phyloP scores from a whole-genome alignment of 2,797 vertebrate genomes.

The Trematomus bernacchii region DNA sequence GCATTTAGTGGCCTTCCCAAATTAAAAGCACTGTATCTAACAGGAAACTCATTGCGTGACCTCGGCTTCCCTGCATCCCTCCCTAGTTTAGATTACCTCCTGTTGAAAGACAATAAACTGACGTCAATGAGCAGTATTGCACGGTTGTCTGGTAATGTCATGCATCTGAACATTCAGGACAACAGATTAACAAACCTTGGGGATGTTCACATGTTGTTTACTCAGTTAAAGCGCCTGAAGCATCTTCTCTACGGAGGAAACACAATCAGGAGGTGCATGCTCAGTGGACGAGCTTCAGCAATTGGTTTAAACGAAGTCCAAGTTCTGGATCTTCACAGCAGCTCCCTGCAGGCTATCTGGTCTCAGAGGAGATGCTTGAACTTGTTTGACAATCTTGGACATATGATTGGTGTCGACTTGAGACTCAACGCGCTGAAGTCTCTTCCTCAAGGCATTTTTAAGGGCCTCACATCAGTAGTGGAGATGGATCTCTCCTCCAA shows the following conservation, averaged over 20 bases:
- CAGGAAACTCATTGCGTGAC: slow-evolving; percentile 85
- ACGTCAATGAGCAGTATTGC: neutral
- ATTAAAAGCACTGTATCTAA: slow-evolving; percentile 81
- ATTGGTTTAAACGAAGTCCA: slow-evolving; percentile 68
- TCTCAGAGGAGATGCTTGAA: slow-evolving; percentile 62
- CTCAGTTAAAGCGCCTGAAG: slow-evolving; percentile 67
- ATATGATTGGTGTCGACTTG: slow-evolving; percentile 79
- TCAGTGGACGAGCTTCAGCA: neutral
- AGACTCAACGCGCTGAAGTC: slow-evolving; percentile 83
- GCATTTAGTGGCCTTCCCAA: slow-evolving; percentile 83
- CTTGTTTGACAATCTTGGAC: slow-evolving; percentile 66
- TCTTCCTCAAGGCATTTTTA: slow-evolving; percentile 86
- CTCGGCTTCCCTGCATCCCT: slow-evolving; percentile 75
- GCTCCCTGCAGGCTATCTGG: slow-evolving; percentile 81
- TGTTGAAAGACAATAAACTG: slow-evolving; percentile 85
- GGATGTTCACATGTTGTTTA: slow-evolving; percentile 79
- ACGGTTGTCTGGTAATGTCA: slow-evolving; percentile 54
- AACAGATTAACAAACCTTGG: slow-evolving; percentile 85
- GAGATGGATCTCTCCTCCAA: slow-evolving; percentile 87
- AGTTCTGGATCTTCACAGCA: slow-evolving; percentile 86
- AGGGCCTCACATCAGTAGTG: slow-evolving; percentile 80
- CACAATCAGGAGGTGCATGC: slow-evolving; percentile 76
- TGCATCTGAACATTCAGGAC: slow-evolving; percentile 78
- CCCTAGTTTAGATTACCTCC: slow-evolving; percentile 69
- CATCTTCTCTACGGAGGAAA: slow-evolving; percentile 84